Conservation (phyloP, 2,113 vertebrate species). For the Pagrus major region DNA sequence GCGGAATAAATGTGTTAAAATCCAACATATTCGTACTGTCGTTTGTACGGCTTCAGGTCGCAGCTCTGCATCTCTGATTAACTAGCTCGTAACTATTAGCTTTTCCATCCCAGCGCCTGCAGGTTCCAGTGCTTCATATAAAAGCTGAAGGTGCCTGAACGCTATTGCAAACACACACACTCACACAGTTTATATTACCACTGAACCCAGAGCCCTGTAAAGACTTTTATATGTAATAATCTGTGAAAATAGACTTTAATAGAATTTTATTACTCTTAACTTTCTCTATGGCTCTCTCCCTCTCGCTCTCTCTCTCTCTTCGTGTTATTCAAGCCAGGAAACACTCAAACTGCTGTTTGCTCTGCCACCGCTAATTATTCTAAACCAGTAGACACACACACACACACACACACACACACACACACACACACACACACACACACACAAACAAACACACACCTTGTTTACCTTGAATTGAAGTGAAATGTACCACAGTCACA, state of each 20-base stretch:
- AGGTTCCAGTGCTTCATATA: conserved; percentile 1
- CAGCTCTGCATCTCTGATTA: not conserved
- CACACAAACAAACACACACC: not conserved
- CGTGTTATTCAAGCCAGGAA: not conserved
- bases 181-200: not conserved
- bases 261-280: not conserved
- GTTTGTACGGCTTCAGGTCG: not conserved
- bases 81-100: not conserved
- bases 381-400: not conserved
- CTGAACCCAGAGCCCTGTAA: not conserved
- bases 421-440: too few species aligned
- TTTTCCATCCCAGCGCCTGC: not conserved
- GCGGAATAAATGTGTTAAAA: too few species aligned
- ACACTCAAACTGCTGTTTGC: not conserved
- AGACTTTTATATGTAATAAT: conserved; percentile 17
- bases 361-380: not conserved
- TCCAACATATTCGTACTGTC: not conserved
- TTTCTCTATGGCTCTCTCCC: not conserved
- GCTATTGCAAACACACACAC: not conserved
- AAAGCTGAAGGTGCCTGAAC: not conserved
- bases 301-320: not conserved
- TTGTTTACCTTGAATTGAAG: not conserved
- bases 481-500: too few species aligned
- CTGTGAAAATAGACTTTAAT: not conserved
- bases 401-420: not conserved